Evolutionary conservation across 2,113 vertebrate species (phyloP).

Genomic region (Dermatemys mawii): DNA sequence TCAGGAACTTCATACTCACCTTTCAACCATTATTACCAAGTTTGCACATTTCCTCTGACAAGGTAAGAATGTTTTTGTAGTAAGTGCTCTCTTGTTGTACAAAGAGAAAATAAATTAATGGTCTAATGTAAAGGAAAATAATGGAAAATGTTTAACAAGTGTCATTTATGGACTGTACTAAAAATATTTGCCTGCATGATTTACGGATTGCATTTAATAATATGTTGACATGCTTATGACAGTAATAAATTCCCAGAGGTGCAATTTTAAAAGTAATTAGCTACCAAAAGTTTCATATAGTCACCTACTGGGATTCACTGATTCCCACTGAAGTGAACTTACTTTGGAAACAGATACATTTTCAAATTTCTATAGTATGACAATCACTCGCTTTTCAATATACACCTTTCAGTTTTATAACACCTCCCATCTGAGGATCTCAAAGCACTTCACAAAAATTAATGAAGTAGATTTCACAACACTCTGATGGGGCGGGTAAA

Average conservation of each 20-base stretch:
- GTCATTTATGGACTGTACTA: neutral
- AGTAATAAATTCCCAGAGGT: neutral
- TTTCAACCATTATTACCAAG: neutral
- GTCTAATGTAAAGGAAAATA: neutral
- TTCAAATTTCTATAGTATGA: slow-evolving; percentile 5
- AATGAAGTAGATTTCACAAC: neutral
- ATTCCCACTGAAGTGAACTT: neutral
- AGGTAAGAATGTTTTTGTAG: neutral
- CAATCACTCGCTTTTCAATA: neutral
- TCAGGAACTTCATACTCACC: neutral
- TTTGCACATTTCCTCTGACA: neutral
- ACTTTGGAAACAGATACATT: slow-evolving; percentile 1
- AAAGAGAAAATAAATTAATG: neutral
- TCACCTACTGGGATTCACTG: neutral
- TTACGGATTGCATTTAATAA: neutral
- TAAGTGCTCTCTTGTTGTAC: neutral
- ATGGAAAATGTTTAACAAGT: neutral
- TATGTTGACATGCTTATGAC: neutral
- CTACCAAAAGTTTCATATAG: neutral
- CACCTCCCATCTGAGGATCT: neutral
- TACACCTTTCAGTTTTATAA: neutral
- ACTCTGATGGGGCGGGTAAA: neutral
- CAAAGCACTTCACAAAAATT: neutral
- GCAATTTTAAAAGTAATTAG: neutral
- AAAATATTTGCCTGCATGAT: neutral